Base-by-base conservation (phyloP, 2,113 vertebrate genomes). In the Oxygymnocypris stewartii region DNA sequence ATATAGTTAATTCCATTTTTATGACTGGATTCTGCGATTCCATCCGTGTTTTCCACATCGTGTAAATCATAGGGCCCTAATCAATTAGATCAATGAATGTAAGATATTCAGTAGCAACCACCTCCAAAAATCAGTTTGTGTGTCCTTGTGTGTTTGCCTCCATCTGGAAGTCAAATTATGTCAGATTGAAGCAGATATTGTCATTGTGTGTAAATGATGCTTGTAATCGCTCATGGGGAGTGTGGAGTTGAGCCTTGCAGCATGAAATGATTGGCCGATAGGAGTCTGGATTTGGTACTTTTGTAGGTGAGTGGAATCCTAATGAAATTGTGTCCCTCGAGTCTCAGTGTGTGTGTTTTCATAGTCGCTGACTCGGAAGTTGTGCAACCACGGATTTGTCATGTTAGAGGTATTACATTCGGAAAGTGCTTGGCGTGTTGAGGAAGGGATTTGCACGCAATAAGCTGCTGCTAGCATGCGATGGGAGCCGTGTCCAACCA, bases 101-200 rank as follows among this genome's bases (percentile, higher is more conserved):
- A 37, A 71, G 8, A 71, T 9, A 20, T 20, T 37, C 16, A 37
- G 16, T 37, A 31, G 31, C 67, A 71, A 71, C 31, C 16, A 37
- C 11, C 31, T 2, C 12, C 28, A 67, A 54, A 54, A 54, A 54
- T 18, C 16, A 2, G 31, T 69, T 69, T 20, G 7, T 18, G 13
- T 51, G 49, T 51, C 49, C 49, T 16, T 16, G 13, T 51, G 16
- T 54, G 51, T 54, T 7, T 54, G 16, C 4, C 51, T 18, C 5
- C 51, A 54, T 54, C 16, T 54, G 51, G 18, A 79, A 76, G 74
- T 81, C 84, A 76, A 65, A 75, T 88, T 81, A 80, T 47, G 20
- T 35, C 35, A 75, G 54, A 63, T 4, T 25, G 47, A 75, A 75
- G 71, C 28, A 49, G n/a, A 63, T 20, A 65, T 59, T 3, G 44